Conservation (phyloP, 2,888 invertebrate genomes). For the Lacanobia wlatinum region DNA sequence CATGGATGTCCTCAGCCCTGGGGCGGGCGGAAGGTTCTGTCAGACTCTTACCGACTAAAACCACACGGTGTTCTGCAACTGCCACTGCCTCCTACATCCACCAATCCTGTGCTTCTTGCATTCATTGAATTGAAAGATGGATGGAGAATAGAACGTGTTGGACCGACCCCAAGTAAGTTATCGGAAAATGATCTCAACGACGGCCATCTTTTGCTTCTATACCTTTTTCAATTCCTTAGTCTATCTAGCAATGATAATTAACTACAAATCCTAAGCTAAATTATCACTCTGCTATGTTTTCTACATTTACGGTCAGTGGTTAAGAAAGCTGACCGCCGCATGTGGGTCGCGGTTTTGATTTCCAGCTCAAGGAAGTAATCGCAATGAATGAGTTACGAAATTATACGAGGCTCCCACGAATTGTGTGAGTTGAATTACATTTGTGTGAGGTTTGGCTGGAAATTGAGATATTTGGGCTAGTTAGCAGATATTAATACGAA, state of each 20-base stretch:
- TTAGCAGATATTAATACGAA: not conserved
- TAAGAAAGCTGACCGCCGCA: conserved; percentile 72
- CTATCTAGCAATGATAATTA: not conserved
- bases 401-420: conserved; percentile 57
- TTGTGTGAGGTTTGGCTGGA: conserved; percentile 50
- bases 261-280: conserved; percentile 36
- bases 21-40: too few species aligned
- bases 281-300: conserved; percentile 46
- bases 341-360: conserved; percentile 73
- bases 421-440: conserved; percentile 53
- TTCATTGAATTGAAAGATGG: too few species aligned
- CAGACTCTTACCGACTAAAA: too few species aligned
- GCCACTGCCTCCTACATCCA: too few species aligned
- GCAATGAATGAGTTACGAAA: conserved; percentile 63
- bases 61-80: too few species aligned
- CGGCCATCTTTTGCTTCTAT: too few species aligned
- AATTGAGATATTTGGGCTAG: conserved; percentile 40
- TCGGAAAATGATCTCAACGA: too few species aligned
- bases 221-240: not conserved
- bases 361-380: conserved; percentile 68
- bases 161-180: too few species aligned
- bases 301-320: conserved; percentile 66
- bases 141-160: too few species aligned
- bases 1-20: too few species aligned
- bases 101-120: too few species aligned